A percentile compares a stretch with the other conserved stretches of the same genome.
Conservation (phyloP, 2,113 vertebrate genomes). For the Corapipo altera region DNA sequence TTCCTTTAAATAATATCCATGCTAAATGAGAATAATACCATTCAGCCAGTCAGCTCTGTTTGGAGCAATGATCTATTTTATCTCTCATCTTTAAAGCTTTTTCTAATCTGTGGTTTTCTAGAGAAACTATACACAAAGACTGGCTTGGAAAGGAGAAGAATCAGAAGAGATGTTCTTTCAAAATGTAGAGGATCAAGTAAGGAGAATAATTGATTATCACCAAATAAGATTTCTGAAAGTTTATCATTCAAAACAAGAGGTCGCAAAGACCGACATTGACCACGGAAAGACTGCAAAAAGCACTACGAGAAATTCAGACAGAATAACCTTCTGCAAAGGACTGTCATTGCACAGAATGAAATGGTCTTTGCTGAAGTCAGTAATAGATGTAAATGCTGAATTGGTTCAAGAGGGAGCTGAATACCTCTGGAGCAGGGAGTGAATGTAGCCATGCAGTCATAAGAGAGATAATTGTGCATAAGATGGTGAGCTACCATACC, state of each 20-base stretch:
- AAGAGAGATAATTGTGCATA: slow-evolving; percentile 42
- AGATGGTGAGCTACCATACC: slow-evolving; percentile 35
- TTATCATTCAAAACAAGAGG: background rate
- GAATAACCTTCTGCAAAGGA: background rate
- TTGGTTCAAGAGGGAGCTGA: slow-evolving; percentile 20
- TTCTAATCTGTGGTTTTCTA: background rate
- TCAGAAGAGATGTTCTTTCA: background rate
- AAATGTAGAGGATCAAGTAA: background rate
- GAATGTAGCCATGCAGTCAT: background rate
- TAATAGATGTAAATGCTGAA: slow-evolving; percentile 19
- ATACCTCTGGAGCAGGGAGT: background rate
- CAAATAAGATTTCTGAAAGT: background rate
- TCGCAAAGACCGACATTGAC: background rate
- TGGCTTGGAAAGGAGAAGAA: background rate
- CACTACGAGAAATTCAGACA: background rate
- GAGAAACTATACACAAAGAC: background rate
- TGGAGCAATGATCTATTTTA: background rate
- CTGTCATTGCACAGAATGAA: background rate
- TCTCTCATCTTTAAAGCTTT: background rate
- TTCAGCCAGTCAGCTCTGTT: background rate
- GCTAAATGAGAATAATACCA: background rate
- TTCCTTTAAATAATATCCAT: background rate
- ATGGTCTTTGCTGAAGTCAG: background rate
- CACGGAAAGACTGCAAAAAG: background rate
- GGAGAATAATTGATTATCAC: background rate